Base-by-base conservation (phyloP, 2,797 vertebrate genomes). In the Ceyx erithaca region DNA sequence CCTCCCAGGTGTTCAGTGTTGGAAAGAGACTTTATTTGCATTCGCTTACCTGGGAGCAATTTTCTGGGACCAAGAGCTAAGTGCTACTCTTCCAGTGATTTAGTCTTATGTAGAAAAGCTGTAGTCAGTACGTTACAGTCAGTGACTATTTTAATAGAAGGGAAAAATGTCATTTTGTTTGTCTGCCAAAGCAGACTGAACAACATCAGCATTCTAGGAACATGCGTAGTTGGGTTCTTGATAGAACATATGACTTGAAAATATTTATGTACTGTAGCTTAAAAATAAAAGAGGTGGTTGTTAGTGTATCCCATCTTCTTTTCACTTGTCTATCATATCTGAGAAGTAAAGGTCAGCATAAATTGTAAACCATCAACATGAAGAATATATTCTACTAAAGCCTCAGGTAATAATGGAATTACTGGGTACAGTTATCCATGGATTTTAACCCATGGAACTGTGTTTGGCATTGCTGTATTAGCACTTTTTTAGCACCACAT, bases 141-240 rank as follows among this genome's bases (percentile, higher is more conserved):
- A 75, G 13, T 68, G 82, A 61, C 67, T 85, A 7, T 68, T 46
- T 87, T 80, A 85, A 79, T 31, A 75, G 54, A 58, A 91, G 87
- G 87, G 61, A 80, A 94, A 94, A 93, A 84, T 86, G 13, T 70
- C 68, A 33, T 12, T 78, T 48, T 75, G 22, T 82, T 90, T 92
- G 81, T 90, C 92, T 96, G 87, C 58, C 87, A 95, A 82, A 80
- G 45, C 78, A 93, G 87, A 73, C 87, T 88, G 81, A 85, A 41
- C 28, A 92, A 71, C 88, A 72, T 87, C 80, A 87, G 77, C 31
- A 30, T 87, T 94, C 91, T 92, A 94, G 80, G 85, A 93, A 87
- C 77, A 85, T 85, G 41, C 41, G 14, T 87, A 83, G 55, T 89
- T 89, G 75, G 43, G 54, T 46, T 75, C 69, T 80, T 46, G 49